Conservation (phyloP, 1,140 invertebrate species). For the Drosophila repleta region DNA sequence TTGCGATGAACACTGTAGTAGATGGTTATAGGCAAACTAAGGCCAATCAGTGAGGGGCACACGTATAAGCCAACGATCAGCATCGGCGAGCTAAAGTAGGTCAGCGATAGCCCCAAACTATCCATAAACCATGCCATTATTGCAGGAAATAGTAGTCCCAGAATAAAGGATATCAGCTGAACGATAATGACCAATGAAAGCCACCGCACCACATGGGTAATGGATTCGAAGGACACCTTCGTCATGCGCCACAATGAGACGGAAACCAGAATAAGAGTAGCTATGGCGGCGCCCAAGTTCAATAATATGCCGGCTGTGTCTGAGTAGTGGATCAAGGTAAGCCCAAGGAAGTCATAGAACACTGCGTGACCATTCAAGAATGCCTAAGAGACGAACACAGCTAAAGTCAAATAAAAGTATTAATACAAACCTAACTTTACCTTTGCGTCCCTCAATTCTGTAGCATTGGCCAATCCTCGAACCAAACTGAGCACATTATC, state of each 20-base stretch:
- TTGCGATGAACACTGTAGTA: slow-evolving; percentile 75
- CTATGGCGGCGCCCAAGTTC: slow-evolving; percentile 85
- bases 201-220: slow-evolving; percentile 30
- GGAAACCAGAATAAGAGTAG: slow-evolving; percentile 83
- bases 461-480: slow-evolving; percentile 86
- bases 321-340: slow-evolving; percentile 88
- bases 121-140: slow-evolving; percentile 84
- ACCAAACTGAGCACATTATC: slow-evolving; percentile 91
- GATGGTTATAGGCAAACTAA: slow-evolving; percentile 57
- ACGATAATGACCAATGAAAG: slow-evolving; percentile 49
- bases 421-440: slow-evolving; percentile 1
- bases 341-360: slow-evolving; percentile 92
- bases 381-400: slow-evolving; percentile 18
- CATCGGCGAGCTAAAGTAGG: slow-evolving; percentile 88
- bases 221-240: slow-evolving; percentile 23
- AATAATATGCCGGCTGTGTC: slow-evolving; percentile 85
- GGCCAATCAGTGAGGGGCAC: slow-evolving; percentile 48
- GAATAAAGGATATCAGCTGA: slow-evolving; percentile 57
- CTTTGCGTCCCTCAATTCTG: slow-evolving; percentile 85
- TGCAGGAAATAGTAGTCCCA: slow-evolving; percentile 84
- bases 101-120: slow-evolving; percentile 85
- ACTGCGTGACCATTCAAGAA: slow-evolving; percentile 85
- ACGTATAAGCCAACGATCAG: slow-evolving; percentile 86
- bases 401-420: background rate
- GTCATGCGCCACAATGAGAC: slow-evolving; percentile 63